These are phyloP conservation scores for Clostera curtula DNA, from an alignment of 2,888 invertebrate species.

Conservation along the genomic window DNA sequence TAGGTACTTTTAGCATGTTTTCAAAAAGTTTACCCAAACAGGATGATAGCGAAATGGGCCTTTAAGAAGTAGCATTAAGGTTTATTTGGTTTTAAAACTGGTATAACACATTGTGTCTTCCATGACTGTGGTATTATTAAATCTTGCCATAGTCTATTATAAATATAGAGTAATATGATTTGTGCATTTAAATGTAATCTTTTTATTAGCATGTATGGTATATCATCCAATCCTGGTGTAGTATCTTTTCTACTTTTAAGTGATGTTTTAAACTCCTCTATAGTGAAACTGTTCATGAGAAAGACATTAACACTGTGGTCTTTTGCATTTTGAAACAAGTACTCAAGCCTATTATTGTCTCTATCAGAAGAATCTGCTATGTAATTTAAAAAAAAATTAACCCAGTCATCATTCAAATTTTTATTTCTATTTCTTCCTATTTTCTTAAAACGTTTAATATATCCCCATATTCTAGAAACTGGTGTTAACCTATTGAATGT, in stretches of 20 bases:
- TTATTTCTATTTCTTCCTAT: conserved; percentile 1
- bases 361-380: neutral
- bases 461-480: conserved; percentile 1
- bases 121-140: neutral
- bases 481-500: conserved; percentile 3
- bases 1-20: conserved; percentile 6
- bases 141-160: neutral
- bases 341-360: neutral
- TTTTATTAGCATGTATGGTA: conserved; percentile 5
- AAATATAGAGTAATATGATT: neutral
- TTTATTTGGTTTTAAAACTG: conserved; percentile 2
- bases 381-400: neutral
- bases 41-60: conserved; percentile 5
- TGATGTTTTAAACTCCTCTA: neutral
- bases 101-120: conserved; percentile 2
- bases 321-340: neutral
- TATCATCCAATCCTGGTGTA: conserved; percentile 6
- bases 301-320: neutral
- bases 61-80: conserved; percentile 2
- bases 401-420: conserved; percentile 3
- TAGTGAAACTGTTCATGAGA: neutral
- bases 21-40: conserved; percentile 10
- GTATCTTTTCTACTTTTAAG: neutral
- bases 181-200: neutral
- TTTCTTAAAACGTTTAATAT: conserved; percentile 2